Percentiles rank a stretch among this genome's conserved stretches.
These are phyloP conservation scores for Drosophila barbarae DNA, from an alignment of 2,888 invertebrate species.

Conservation along the genomic window DNA sequence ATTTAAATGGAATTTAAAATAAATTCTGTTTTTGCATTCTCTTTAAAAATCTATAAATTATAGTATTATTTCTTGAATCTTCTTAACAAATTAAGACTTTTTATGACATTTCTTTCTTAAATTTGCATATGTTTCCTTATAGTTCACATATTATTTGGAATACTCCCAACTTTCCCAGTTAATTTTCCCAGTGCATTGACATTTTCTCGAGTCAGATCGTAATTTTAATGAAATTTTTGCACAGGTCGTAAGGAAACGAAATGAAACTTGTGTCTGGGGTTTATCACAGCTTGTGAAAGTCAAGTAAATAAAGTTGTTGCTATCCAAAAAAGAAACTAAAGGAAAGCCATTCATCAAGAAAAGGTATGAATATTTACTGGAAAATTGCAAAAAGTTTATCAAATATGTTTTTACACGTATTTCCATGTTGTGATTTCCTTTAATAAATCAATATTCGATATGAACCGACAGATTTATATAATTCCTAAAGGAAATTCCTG, in stretches of 20 bases:
- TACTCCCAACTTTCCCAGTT: too few relatives aligned
- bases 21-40: too few relatives aligned
- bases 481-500: background rate
- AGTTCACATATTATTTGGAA: too few relatives aligned
- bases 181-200: slow-evolving; percentile 4
- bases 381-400: background rate
- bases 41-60: too few relatives aligned
- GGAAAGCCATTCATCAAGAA: background rate
- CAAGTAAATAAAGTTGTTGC: slow-evolving; percentile 3
- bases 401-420: background rate
- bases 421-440: background rate
- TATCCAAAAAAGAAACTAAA: background rate
- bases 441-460: background rate
- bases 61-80: too few relatives aligned
- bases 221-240: slow-evolving; percentile 21
- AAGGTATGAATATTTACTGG: background rate
- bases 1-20: too few relatives aligned
- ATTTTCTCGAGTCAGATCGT: slow-evolving; percentile 14
- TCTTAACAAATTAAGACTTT: too few relatives aligned
- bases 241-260: slow-evolving; percentile 5
- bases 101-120: too few relatives aligned
- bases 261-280: slow-evolving; percentile 7
- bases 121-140: too few relatives aligned
- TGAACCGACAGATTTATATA: background rate
- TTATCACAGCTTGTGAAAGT: background rate